A percentile compares a stretch with the other conserved stretches of the same genome.
These are phyloP conservation scores for Sterrhoptilus dennistouni DNA, from an alignment of 2,113 vertebrate genomes.

Conservation along the genomic window DNA sequence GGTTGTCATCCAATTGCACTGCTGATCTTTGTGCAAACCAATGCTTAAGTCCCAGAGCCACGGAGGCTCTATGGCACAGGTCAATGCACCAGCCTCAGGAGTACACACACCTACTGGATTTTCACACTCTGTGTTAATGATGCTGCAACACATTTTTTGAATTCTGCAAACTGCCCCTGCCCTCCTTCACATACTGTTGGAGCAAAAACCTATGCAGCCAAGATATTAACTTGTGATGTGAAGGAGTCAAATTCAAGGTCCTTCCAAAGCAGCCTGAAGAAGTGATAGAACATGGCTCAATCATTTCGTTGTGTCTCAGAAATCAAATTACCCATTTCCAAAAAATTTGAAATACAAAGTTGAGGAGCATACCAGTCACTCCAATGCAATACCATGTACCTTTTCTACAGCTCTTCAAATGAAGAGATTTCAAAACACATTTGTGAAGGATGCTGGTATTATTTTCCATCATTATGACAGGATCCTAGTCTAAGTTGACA, in stretches of 20 bases:
- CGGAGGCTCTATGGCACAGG: background rate
- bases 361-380: background rate
- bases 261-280: background rate
- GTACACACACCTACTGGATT: background rate
- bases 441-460: background rate
- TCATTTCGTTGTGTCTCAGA: background rate
- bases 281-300: background rate
- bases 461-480: background rate
- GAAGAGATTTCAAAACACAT: background rate
- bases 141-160: background rate
- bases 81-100: background rate
- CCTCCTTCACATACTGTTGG: background rate
- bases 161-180: background rate
- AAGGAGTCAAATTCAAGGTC: background rate
- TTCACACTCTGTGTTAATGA: background rate
- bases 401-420: background rate
- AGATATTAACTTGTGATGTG: background rate
- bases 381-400: rapidly evolving
- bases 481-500: background rate
- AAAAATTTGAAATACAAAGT: background rate
- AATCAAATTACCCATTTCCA: background rate
- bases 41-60: background rate
- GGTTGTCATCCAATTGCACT: background rate
- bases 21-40: background rate
- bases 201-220: background rate